Evolutionary conservation across 2,888 invertebrate genomes (phyloP).

Genomic region (Neoitamus cyanurus): DNA sequence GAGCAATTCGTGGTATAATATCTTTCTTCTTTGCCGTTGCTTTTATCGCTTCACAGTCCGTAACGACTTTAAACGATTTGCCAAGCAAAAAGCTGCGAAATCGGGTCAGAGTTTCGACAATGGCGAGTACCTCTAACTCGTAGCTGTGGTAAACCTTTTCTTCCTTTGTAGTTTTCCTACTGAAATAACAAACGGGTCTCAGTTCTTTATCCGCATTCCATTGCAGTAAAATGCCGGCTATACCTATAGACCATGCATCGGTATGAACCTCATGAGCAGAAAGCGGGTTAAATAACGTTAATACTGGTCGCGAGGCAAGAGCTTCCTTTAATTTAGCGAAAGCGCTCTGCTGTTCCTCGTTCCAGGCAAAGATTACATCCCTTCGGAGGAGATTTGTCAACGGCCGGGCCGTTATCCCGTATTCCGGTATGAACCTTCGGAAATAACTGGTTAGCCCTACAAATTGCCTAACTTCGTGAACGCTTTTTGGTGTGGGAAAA

Average conservation of each 20-base stretch:
- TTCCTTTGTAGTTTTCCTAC: conserved; percentile 10
- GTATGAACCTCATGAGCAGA: conserved; percentile 47
- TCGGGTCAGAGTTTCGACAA: neutral
- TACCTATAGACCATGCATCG: conserved; percentile 47
- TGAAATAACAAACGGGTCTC: conserved; percentile 42
- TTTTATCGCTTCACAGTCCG: conserved; percentile 32
- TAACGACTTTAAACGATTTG: neutral
- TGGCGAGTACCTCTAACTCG: neutral
- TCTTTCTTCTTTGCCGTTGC: conserved; percentile 40
- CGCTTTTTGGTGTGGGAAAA: conserved; percentile 32
- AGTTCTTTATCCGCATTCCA: neutral
- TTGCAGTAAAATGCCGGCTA: conserved; percentile 45
- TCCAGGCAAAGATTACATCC: conserved; percentile 40
- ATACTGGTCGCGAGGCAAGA: conserved; percentile 34
- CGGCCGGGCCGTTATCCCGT: conserved; percentile 41
- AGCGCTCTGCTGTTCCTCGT: conserved; percentile 23
- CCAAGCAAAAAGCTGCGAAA: neutral
- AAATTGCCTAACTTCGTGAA: conserved; percentile 46
- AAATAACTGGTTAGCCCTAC: conserved; percentile 48
- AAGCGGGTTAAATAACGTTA: conserved; percentile 42
- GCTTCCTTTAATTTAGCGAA: conserved; percentile 21
- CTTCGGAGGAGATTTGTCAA: conserved; percentile 34
- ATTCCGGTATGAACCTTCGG: conserved; percentile 44
- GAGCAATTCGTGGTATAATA: conserved; percentile 42
- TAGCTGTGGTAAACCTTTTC: conserved; percentile 23